These are phyloP conservation scores for Archips crataeganus DNA, from an alignment of 2,888 invertebrate species.

Conservation along the genomic window DNA sequence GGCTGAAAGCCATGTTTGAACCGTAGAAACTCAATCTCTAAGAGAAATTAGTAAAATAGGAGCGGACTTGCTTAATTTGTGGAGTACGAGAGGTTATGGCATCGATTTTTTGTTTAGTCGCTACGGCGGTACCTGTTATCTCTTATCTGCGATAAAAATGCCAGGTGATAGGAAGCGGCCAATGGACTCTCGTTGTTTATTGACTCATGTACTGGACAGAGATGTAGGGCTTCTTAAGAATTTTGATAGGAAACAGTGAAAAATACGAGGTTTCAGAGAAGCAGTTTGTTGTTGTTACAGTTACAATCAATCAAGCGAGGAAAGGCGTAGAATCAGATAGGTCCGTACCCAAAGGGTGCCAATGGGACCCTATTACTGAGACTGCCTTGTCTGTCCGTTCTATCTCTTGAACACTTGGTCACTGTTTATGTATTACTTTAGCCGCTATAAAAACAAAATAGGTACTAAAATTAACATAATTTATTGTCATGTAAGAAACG, in stretches of 20 bases:
- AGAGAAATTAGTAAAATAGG: background rate
- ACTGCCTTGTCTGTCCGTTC: too few relatives aligned
- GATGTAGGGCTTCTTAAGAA: background rate
- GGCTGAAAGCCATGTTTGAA: conserved; percentile 49
- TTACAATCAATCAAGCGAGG: background rate
- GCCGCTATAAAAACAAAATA: too few relatives aligned
- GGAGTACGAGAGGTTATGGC: background rate
- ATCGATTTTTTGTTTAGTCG: conserved; percentile 26
- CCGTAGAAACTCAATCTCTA: conserved; percentile 21
- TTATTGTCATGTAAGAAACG: too few relatives aligned
- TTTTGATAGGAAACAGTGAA: background rate
- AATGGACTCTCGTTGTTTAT: conserved; percentile 28
- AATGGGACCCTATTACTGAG: too few relatives aligned
- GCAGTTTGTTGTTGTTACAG: background rate
- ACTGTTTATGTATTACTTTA: too few relatives aligned
- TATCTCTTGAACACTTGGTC: too few relatives aligned
- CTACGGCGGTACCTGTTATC: conserved; percentile 14
- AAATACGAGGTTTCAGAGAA: background rate
- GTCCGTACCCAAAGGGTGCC: too few relatives aligned
- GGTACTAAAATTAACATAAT: too few relatives aligned
- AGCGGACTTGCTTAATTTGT: background rate
- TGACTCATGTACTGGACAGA: conserved; percentile 10
- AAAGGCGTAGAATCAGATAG: too few relatives aligned
- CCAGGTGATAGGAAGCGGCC: conserved; percentile 19
- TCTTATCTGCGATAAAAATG: conserved; percentile 34